Evolutionary conservation across 2,797 vertebrate species (phyloP).

Genomic region (Typhlichthys eigenmanni): DNA sequence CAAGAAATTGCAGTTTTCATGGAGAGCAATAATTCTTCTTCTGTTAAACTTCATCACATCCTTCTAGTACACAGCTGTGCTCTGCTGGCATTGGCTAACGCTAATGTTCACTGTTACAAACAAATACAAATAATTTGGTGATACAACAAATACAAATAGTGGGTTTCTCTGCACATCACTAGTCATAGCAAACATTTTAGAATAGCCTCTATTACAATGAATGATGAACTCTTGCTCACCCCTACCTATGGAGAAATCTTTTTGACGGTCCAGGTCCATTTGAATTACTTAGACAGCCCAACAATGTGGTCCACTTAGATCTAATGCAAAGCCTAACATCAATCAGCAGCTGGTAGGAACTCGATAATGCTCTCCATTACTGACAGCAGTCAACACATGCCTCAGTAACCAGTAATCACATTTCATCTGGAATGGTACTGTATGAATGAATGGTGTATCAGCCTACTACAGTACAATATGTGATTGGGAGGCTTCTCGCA

Average conservation of each 20-base stretch:
- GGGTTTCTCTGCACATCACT: too few relatives aligned
- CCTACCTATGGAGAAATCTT: neutral
- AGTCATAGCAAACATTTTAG: too few relatives aligned
- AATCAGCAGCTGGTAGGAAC: constrained; percentile 22
- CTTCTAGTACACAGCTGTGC: neutral
- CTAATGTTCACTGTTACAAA: too few relatives aligned
- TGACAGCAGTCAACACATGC: constrained; percentile 2
- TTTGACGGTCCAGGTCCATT: constrained; percentile 13
- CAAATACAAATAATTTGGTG: too few relatives aligned
- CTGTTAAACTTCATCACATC: too few relatives aligned
- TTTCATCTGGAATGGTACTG: too few relatives aligned
- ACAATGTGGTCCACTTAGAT: constrained; percentile 18
- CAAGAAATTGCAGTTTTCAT: constrained; percentile 2
- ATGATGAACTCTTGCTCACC: neutral
- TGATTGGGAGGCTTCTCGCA: too few relatives aligned
- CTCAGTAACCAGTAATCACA: neutral
- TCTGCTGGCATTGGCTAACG: constrained; percentile 6
- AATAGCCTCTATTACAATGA: constrained; percentile 26
- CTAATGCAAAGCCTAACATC: constrained; percentile 32
- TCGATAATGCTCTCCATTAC: constrained; percentile 32
- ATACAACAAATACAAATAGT: too few relatives aligned
- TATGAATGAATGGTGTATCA: too few relatives aligned
- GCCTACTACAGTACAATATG: too few relatives aligned
- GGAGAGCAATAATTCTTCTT: too few relatives aligned
- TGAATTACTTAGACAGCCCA: constrained; percentile 1